These are phyloP conservation scores for Cephalopholis sonnerati DNA, from an alignment of 2,113 vertebrate genomes.

Conservation along the genomic window DNA sequence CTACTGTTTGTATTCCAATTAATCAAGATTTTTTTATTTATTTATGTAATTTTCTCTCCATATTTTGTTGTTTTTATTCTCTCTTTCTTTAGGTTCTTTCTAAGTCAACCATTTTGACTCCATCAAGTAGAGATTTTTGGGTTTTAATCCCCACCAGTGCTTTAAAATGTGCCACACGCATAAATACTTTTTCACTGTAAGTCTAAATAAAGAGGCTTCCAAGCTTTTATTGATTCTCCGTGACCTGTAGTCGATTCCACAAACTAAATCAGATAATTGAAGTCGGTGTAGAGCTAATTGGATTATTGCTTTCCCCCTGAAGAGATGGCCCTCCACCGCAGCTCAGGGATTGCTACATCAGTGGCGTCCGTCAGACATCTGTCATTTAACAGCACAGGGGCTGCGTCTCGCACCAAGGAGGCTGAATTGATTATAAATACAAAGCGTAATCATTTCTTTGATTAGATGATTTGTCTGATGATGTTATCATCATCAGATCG, in stretches of 20 bases:
- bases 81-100: slow-evolving; percentile 4
- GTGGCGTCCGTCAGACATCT: slow-evolving; percentile 72
- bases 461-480: slow-evolving; percentile 37
- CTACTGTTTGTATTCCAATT: slow-evolving; percentile 27
- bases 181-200: slow-evolving; percentile 40
- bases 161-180: slow-evolving; percentile 31
- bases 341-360: slow-evolving; percentile 73
- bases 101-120: background rate
- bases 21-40: slow-evolving; percentile 7
- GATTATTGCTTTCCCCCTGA: slow-evolving; percentile 87
- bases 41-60: background rate
- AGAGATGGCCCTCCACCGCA: slow-evolving; percentile 68
- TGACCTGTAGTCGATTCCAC: slow-evolving; percentile 83
- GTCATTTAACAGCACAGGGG: slow-evolving; percentile 63
- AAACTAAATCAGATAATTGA: slow-evolving; percentile 89
- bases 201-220: slow-evolving; percentile 80
- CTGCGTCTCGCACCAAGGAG: slow-evolving; percentile 46
- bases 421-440: slow-evolving; percentile 60
- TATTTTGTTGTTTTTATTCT: background rate
- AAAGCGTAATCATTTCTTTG: slow-evolving; percentile 49
- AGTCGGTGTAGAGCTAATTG: slow-evolving; percentile 86
- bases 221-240: slow-evolving; percentile 80
- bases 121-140: slow-evolving; percentile 11
- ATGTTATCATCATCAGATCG: slow-evolving; percentile 24
- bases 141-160: slow-evolving; percentile 18